Conservation (phyloP, 2,797 vertebrate species). For the Lerista edwardsae region DNA sequence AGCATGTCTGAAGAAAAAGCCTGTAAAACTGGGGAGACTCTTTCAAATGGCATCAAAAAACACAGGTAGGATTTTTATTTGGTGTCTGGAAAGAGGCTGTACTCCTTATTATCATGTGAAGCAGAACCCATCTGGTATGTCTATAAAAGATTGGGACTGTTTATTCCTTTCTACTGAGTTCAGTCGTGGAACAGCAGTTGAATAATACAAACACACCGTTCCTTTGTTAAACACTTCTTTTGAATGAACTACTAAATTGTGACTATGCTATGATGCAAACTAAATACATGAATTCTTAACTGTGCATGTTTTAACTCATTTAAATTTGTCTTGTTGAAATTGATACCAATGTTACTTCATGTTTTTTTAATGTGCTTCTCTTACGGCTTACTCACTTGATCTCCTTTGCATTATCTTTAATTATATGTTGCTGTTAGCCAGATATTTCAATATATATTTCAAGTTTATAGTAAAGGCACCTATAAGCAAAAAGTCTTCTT, state of each 20-base stretch:
- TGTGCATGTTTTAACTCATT: slow-evolving; percentile 20
- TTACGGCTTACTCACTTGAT: slow-evolving; percentile 75
- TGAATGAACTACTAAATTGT: not conserved
- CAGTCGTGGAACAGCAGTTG: slow-evolving; percentile 1
- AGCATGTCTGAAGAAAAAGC: slow-evolving; percentile 88
- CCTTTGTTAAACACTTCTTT: not conserved
- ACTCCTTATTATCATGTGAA: not conserved
- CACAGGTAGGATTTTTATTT: slow-evolving; percentile 87
- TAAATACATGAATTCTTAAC: slow-evolving; percentile 41
- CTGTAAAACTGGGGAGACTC: slow-evolving; percentile 82
- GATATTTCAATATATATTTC: slow-evolving; percentile 61
- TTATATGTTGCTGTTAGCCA: slow-evolving; percentile 59
- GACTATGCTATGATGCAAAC: slow-evolving; percentile 15
- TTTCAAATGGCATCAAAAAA: slow-evolving; percentile 91
- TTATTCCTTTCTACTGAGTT: not conserved
- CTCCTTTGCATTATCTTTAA: slow-evolving; percentile 57
- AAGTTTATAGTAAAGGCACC: slow-evolving; percentile 62
- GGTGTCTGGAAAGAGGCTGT: slow-evolving; percentile 3
- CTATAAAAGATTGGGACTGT: slow-evolving; percentile 25
- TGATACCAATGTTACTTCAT: slow-evolving; percentile 64
- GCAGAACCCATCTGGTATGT: not conserved
- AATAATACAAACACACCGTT: not conserved
- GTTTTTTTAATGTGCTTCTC: slow-evolving; percentile 76
- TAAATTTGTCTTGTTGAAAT: slow-evolving; percentile 54
- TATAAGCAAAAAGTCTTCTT: slow-evolving; percentile 56